Percentiles rank a stretch among this genome's conserved stretches.
Conservation (phyloP, 2,888 invertebrate species). For the Mantis religiosa region DNA sequence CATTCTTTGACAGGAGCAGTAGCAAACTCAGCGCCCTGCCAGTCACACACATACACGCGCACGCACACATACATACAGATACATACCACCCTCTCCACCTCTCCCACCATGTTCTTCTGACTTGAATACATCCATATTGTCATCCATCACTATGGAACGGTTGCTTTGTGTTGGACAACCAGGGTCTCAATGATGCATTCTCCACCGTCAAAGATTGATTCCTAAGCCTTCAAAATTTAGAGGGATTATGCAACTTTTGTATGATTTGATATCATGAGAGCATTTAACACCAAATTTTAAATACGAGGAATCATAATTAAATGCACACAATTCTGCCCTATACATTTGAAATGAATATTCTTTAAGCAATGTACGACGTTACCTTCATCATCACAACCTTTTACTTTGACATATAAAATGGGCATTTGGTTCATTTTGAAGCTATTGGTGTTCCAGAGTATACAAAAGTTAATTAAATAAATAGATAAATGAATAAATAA, state of each 20-base stretch:
- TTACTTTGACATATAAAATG: too few relatives aligned
- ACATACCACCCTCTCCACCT: not conserved
- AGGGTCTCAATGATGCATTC: not conserved
- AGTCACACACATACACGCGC: not conserved
- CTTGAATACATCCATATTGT: constrained; percentile 12
- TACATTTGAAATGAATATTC: too few relatives aligned
- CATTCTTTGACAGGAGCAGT: constrained; percentile 7
- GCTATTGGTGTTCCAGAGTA: too few relatives aligned
- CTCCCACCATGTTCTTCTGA: not conserved
- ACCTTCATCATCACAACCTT: too few relatives aligned
- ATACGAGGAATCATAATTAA: too few relatives aligned
- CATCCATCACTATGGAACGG: not conserved
- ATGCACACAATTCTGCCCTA: too few relatives aligned
- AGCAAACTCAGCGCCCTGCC: not conserved
- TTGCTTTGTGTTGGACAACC: not conserved
- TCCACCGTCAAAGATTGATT: not conserved
- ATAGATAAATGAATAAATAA: too few relatives aligned
- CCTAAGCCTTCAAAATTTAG: not conserved
- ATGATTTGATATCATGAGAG: not conserved
- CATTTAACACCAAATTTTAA: not conserved
- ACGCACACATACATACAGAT: not conserved
- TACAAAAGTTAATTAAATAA: too few relatives aligned
- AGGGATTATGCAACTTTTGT: not conserved
- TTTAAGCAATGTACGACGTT: too few relatives aligned
- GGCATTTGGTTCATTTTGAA: too few relatives aligned